Evolutionary conservation across 2,113 vertebrate genomes (phyloP), one percentile per base, ranked within the genome.

Genomic region (Anas platyrhynchos): DNA sequence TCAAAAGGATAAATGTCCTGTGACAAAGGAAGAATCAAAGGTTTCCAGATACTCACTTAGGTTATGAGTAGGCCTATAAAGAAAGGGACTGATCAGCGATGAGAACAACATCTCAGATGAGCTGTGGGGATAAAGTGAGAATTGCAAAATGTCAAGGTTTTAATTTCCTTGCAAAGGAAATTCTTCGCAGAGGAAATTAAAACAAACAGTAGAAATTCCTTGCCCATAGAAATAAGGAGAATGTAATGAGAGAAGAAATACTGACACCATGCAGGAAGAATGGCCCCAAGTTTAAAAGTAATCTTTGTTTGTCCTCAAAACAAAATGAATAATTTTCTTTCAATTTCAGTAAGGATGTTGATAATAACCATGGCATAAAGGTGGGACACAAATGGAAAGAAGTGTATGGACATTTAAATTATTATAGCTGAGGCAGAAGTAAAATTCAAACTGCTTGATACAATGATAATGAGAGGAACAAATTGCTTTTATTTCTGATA

Each of bases 141-240:
- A 91, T 67, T 76, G 89, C 85, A 88, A 95, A 91, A 92, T 94
- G 68, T 94, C 95, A 88, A 90, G 77, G 63, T 89, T 85, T 93
- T 95, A 94, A 93, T 95, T 95, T 96, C 94, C 91, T 96, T 1
- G 0, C 15, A 44, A 63, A 94, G 88, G 61, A 91, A 88, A 69
- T 68, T 83, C 75, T 93, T 95, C 81, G 63, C 89, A 86, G 79
- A 96, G 95, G 95, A 97, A 97, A 97, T 96, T 86, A 95, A 97
- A 96, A 97, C 94, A 94, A 97, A 96, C 73, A 92, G 69, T 52
- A 84, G 90, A 94, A 92, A 94, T 93, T 88, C 83, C 68, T 93
- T 52, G 43, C 46, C 79, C 73, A 48, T 52, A 91, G 68, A 95
- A 94, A 93, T 88, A 56, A 81, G 77, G 69, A 68, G 52, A 84